phyloP scores from a whole-genome alignment of 2,797 vertebrate genomes.

The Tachyglossus aculeatus region DNA sequence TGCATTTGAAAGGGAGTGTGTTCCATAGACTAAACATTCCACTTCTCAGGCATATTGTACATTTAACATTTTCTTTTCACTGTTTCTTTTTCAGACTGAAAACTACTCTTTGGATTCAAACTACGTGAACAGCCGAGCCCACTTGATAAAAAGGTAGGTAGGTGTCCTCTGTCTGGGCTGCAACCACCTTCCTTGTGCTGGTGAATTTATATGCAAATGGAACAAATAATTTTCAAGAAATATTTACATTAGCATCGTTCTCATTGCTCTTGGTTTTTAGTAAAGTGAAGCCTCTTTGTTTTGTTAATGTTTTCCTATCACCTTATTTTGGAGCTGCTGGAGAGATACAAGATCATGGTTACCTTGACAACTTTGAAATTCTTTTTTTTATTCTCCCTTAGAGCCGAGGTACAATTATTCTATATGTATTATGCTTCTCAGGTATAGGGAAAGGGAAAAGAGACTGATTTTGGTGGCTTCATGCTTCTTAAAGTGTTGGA shows the following conservation, averaged over 20 bases:
- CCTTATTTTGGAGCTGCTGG: constrained; percentile 43
- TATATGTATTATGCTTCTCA: neutral
- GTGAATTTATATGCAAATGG: constrained; percentile 45
- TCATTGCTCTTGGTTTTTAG: constrained; percentile 25
- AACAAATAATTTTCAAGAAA: constrained; percentile 50
- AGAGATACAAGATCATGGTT: constrained; percentile 46
- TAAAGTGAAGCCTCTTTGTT: constrained; percentile 14
- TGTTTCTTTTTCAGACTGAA: constrained; percentile 88
- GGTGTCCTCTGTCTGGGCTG: constrained; percentile 57
- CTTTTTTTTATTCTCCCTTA: constrained; percentile 12
- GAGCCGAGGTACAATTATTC: neutral
- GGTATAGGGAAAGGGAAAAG: neutral
- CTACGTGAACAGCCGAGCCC: constrained; percentile 98
- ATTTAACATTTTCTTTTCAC: constrained; percentile 70
- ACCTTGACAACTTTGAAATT: constrained; percentile 65
- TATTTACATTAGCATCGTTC: constrained; percentile 49
- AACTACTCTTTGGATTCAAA: constrained; percentile 99
- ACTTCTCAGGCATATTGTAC: constrained; percentile 14
- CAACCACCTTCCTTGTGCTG: neutral
- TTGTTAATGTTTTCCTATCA: neutral
- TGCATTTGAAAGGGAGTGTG: constrained; percentile 60
- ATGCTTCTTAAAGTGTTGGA: neutral
- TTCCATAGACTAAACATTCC: too few species aligned
- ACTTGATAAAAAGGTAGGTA: constrained; percentile 99
- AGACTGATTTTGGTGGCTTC: constrained; percentile 7